Conservation (phyloP, 2,113 vertebrate species). For the Platycercus adscitus region DNA sequence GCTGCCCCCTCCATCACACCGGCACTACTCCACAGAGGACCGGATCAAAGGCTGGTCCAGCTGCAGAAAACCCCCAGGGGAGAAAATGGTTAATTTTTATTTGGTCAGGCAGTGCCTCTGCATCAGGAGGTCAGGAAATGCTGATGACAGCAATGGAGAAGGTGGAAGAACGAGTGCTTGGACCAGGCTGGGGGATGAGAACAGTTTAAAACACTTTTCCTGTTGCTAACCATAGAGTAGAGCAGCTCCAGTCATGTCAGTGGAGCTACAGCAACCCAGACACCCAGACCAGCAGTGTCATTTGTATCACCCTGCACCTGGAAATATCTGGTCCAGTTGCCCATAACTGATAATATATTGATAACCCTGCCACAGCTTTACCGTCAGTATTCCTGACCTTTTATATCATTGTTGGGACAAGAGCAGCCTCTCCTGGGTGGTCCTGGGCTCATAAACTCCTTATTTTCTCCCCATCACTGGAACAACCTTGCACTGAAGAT, state of each 20-base stretch:
- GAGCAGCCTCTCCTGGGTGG: background rate
- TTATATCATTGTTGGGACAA: background rate
- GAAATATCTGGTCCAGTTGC: background rate
- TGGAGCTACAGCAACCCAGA: background rate
- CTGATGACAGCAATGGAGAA: accelerated
- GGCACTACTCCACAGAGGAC: background rate
- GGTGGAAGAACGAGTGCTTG: background rate
- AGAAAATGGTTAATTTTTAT: background rate
- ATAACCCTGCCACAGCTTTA: background rate
- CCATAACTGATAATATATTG: background rate
- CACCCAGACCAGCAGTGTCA: background rate
- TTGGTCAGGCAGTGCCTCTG: background rate
- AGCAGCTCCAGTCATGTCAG: background rate
- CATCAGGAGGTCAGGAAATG: background rate
- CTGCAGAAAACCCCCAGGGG: background rate
- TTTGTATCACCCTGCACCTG: background rate
- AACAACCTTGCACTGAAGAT: background rate
- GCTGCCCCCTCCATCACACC: background rate
- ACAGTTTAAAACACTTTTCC: background rate
- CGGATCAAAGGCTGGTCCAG: background rate
- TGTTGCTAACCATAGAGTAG: accelerated
- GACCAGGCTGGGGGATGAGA: background rate
- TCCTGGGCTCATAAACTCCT: background rate
- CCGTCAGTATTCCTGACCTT: accelerated
- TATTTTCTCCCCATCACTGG: background rate